Base-by-base conservation (phyloP, 2,113 vertebrate species). In the Shinisaurus crocodilurus region DNA sequence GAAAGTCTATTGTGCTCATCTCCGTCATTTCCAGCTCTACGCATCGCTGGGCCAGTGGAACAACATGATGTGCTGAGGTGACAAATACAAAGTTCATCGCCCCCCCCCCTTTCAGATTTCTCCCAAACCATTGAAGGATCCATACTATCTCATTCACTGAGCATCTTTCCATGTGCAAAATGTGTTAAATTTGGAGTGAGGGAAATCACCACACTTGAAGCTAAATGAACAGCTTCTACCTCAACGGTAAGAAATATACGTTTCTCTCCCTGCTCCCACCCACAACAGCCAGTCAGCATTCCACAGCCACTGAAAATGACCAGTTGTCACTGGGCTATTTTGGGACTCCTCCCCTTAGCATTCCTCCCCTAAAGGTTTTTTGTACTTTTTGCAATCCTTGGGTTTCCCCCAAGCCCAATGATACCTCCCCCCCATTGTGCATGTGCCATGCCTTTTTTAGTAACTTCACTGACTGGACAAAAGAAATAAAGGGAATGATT, bases 1-100 rank as follows among this genome's bases (percentile, higher is more conserved):
- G 95, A 97, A 97, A 96, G 92, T 95, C 94, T 94, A 93, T 96
- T 96, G 96, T 96, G 94, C 87, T 96, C 87, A 94, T 95, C 91
- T 96, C 92, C 7, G 45, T 95, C 96, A 95, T 96, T 97, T 97
- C 95, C 93, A 92, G 93, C 88, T 95, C 95, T 93, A 93, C 0
- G 80, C 94, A 96, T 94, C 96, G 91, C 63, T 93, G 88, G 85
- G 95, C 94, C 92, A 83, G 81, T 92, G 93, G 88, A 94, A 95
- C 86, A 94, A 93, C 92, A 95, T 91, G 94, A 96, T 96, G 93
- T 96, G 92, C 92, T 94, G 92, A 94, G 75, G 86, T 96, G 93
- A 96, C 91, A 93, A 95, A 95, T 89, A 94, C 77, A 96, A 95
- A 94, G 91, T 89, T 95, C 89, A 96, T 95, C 95, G n/a, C n/a